These are phyloP conservation scores for Corythucha ciliata DNA, from an alignment of 2,888 invertebrate genomes.

Conservation along the genomic window DNA sequence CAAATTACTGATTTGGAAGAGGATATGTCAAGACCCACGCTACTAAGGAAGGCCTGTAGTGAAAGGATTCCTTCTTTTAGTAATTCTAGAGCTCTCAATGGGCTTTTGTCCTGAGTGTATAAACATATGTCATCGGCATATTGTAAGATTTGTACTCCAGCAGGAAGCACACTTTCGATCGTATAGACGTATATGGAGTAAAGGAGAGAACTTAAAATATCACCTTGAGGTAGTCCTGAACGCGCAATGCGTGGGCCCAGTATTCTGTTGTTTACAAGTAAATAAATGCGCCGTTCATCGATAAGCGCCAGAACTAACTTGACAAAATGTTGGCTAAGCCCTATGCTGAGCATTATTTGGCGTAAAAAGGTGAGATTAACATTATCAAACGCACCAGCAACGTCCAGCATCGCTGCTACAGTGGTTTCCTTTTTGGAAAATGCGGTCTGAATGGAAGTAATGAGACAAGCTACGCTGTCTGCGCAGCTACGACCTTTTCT, in stretches of 20 bases:
- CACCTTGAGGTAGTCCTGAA: constrained; percentile 15
- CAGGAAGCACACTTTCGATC: neutral
- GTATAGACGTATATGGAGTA: constrained; percentile 8
- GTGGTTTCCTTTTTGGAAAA: constrained; percentile 16
- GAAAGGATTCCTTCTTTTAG: neutral
- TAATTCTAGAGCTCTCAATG: neutral
- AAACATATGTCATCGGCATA: constrained; percentile 23
- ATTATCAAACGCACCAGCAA: constrained; percentile 22
- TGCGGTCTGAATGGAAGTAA: constrained; percentile 6
- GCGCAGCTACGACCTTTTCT: constrained; percentile 15
- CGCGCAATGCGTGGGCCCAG: constrained; percentile 4
- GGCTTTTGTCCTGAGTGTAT: constrained; percentile 15
- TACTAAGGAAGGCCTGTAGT: neutral
- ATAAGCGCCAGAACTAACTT: constrained; percentile 1
- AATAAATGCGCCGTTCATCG: neutral
- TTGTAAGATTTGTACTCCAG: constrained; percentile 11
- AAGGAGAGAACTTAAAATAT: constrained; percentile 15
- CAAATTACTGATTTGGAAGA: neutral
- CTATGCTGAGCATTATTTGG: neutral
- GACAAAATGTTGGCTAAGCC: neutral
- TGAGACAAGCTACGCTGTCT: constrained; percentile 14
- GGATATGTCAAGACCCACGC: constrained; percentile 1
- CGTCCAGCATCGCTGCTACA: constrained; percentile 19
- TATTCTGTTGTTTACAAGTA: neutral
- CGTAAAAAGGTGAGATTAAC: constrained; percentile 17